Base-by-base conservation (phyloP, 1,140 invertebrate genomes). In the Drosophila persimilis region DNA sequence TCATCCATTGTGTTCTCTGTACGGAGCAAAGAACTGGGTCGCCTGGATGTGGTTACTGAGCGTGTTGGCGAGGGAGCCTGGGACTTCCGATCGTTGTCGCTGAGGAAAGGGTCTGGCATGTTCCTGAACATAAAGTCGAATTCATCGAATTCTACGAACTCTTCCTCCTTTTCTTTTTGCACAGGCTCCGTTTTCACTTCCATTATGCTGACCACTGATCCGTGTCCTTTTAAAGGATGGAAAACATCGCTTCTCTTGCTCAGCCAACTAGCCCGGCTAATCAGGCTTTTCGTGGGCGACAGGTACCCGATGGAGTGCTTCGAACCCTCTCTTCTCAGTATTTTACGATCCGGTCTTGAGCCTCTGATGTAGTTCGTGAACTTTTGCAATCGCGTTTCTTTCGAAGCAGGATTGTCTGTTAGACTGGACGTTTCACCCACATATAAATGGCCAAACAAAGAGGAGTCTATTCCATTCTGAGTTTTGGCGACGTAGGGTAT, bases 331-430 rank as follows among this genome's bases (percentile, higher is more conserved):
- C 13, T 20, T 11, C 0, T 2, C 2, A 44, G 0, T 57, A 69
- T 70, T 4, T 22, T 57, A 6, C 8, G 26, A 69, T 70, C 66
- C 13, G 64, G 20, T 20, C 3, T 0, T 0, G 66, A 70, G 29
- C 44, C 2, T 9, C 13, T 51, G 3, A 58, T 58, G 29, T 70
- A 70, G 26, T 17, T 6, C 3, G 20, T 24, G n/a, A 70, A 70
- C 3, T 29, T 50, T n/a, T 64, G 20, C 0, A 64, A 43, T 1
- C 11, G 2, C 11, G 44, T 22, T 0, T 9, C 26, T 6, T 13
- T 24, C 0, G 13, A 17, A 9, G 13, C 3, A 5, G 20, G 20
- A 24, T 29, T 29, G 6, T 11, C 35, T 39, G 9, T 4, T 0
- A 4, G 11, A 8, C 7, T 3, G 3, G 9, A 0, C 11, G 9